Conservation (phyloP, 2,888 invertebrate species). For the Chymomyza fuscimana region DNA sequence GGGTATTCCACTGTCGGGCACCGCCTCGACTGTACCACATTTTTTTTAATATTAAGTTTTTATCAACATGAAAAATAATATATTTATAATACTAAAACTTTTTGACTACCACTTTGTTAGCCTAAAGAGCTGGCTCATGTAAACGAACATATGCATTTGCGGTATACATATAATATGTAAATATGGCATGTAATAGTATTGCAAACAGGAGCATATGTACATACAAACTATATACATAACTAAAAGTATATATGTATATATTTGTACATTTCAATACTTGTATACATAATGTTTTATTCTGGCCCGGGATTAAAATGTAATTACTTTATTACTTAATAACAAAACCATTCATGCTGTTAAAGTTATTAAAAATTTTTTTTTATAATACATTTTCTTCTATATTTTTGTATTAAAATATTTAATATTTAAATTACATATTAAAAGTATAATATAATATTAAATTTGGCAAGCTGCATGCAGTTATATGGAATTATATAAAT, state of each 20-base stretch:
- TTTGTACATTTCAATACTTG: not conserved
- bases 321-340: slow-evolving; percentile 74
- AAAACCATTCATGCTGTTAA: slow-evolving; percentile 68
- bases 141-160: too few relatives aligned
- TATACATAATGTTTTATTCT: slow-evolving; percentile 20
- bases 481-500: not conserved
- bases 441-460: not conserved
- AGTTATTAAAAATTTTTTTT: slow-evolving; percentile 54
- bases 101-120: too few relatives aligned
- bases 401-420: slow-evolving; percentile 12
- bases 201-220: not conserved
- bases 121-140: too few relatives aligned
- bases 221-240: slow-evolving; percentile 2
- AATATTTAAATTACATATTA: not conserved
- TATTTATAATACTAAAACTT: too few relatives aligned
- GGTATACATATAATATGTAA: slow-evolving; percentile 18
- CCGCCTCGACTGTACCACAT: too few relatives aligned
- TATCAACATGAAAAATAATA: too few relatives aligned
- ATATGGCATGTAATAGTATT: slow-evolving; percentile 14
- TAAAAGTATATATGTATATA: slow-evolving; percentile 10
- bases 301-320: slow-evolving; percentile 65
- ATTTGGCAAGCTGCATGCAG: not conserved
- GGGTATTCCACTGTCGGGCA: too few relatives aligned
- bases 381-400: not conserved
- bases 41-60: too few relatives aligned